Conservation (phyloP, 2,888 invertebrate species). For the Mythimna pallens region DNA sequence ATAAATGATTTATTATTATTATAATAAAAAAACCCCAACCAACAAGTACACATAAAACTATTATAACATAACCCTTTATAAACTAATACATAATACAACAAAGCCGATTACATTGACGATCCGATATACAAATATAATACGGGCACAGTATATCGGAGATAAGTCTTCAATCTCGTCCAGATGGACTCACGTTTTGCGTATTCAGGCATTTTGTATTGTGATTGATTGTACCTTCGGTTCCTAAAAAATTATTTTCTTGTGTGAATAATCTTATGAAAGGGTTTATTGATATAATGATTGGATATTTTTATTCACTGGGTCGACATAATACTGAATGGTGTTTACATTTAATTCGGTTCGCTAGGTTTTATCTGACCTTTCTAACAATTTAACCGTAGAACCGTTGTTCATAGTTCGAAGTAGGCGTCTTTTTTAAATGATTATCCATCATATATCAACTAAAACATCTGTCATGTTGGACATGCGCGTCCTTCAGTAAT, state of each 20-base stretch:
- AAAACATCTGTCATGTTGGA: not conserved
- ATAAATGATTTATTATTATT: too few relatives aligned
- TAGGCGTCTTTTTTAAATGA: not conserved
- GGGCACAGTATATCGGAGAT: conserved; percentile 47
- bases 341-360: not conserved
- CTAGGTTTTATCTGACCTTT: not conserved
- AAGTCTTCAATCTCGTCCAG: conserved; percentile 37
- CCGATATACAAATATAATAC: conserved; percentile 32
- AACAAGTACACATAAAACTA: not conserved
- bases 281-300: not conserved
- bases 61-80: not conserved
- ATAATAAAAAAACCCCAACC: too few relatives aligned
- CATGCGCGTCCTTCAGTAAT: too few relatives aligned
- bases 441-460: not conserved
- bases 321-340: not conserved
- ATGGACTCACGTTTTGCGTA: conserved; percentile 54
- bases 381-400: too few relatives aligned
- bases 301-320: conserved; percentile 4
- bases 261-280: conserved; percentile 19
- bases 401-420: too few relatives aligned
- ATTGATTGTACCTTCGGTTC: conserved; percentile 32
- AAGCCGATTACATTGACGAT: conserved; percentile 31
- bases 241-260: conserved; percentile 25
- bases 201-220: conserved; percentile 55
- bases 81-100: conserved; percentile 12